Base-by-base conservation (phyloP, 1,140 invertebrate genomes). In the Leucophenga varia region DNA sequence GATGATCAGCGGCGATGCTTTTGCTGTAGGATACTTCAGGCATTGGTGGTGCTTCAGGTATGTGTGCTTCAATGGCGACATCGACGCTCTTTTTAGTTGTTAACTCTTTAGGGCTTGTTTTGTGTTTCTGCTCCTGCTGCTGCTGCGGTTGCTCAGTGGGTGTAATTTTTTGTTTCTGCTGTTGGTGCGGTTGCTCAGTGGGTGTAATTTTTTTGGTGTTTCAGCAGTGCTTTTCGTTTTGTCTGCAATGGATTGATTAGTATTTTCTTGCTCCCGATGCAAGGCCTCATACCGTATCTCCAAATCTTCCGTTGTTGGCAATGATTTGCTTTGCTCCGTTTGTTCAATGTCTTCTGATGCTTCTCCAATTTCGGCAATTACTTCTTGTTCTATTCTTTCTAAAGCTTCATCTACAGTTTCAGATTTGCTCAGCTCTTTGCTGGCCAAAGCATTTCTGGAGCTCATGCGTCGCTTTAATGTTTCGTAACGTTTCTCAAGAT, bases 401-500 rank as follows among this genome's bases (percentile, higher is more conserved):
- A 67, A 35, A 2, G 59, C 59, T 22, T 69, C 57, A 25, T 52
- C 39, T 2, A 63, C 50, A 6, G 59, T 55, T 49, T 57, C 60
- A 44, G 52, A 9, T 36, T 52, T 20, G 4, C 10, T 28, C n/a
- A n/a, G n/a, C 3, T 28, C 37, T 10, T 44, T 44, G 6, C 20
- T 28, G 2, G 37, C 10, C 3, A 52, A 49, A 8, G 58, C 41
- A 35, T 58, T 57, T 43, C 56, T 63, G 16, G 54, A 64, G 20
- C 64, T 72, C 70, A 72, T 68, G 21, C 70, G 57, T 1, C 65
- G 55, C 22, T 72, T 72, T 0, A 73, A 25, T 3, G 48, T 55
- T 21, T 70, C 69, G 18, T 63, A 73, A 10, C 70, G 58, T 25
- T 72, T 64, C 8, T 73, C 70, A 6, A 73, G 42, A 39, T 73